Evolutionary conservation across 2,888 invertebrate species (phyloP).

Genomic region (Aleiodes testaceus): DNA sequence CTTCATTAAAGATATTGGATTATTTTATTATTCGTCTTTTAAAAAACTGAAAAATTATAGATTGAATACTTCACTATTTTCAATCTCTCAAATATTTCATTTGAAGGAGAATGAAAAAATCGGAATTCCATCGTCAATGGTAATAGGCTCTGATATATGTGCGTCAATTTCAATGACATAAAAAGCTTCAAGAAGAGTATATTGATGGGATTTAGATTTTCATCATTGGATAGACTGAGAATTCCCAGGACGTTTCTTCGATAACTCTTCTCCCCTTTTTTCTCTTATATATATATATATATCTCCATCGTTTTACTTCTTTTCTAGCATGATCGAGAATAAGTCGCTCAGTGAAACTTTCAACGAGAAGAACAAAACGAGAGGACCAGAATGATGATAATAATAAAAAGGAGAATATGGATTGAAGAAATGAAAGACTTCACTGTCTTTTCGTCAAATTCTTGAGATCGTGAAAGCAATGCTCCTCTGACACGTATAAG

Average conservation of each 20-base stretch:
- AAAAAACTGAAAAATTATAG: too few species aligned
- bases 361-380: conserved; percentile 36
- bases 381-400: conserved; percentile 1
- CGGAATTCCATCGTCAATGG: conserved; percentile 18
- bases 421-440: conserved; percentile 35
- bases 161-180: conserved; percentile 40
- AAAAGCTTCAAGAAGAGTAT: conserved; percentile 29
- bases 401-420: background rate
- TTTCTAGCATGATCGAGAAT: conserved; percentile 32
- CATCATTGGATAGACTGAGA: conserved; percentile 40
- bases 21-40: too few species aligned
- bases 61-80: conserved; percentile 2
- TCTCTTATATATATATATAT: background rate
- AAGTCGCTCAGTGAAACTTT: conserved; percentile 39
- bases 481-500: conserved; percentile 41
- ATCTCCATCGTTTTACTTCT: background rate
- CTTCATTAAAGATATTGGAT: background rate
- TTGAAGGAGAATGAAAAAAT: background rate
- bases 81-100: conserved; percentile 30
- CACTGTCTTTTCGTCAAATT: conserved; percentile 60
- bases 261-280: background rate
- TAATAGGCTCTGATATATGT: conserved; percentile 33
- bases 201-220: conserved; percentile 44
- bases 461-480: conserved; percentile 61
- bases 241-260: conserved; percentile 21